Evolutionary conservation across 1,140 invertebrate genomes (phyloP), one percentile per base, ranked within the genome.

Genomic region (Portunus trituberculatus): DNA sequence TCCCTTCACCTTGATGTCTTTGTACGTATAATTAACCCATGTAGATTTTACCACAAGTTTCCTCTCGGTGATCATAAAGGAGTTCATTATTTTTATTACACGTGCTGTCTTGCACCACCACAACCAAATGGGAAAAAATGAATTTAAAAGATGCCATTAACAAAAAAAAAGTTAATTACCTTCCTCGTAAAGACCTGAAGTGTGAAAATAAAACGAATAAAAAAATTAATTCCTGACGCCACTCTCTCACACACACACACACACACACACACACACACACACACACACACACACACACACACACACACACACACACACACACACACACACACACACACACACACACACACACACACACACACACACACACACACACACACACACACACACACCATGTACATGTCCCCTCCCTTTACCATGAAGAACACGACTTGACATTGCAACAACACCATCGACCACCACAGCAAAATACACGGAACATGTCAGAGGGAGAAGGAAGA

Each of bases 281-380:
- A 76, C 59, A 76, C 59, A 76, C 59, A 76, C 59, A 76, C 59
- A 76, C 59, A 76, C 59, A 52, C 59, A 76, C 59, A 76, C 67
- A 76, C 67, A 76, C 67, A 76, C 67, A 76, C 67, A 76, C 67
- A 76, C 67, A 76, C 67, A 76, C 67, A 76, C 67, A 76, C 67
- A 76, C 67, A 76, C 67, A 76, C 67, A 76, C 67, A 76, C 67
- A 76, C 67, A 76, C 67, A 76, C 67, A 76, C 67, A 76, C 67
- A 76, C 67, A 76, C 67, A 76, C 67, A 76, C 67, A 76, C 67
- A n/a, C 67, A 76, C 67, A 76, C 67, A n/a, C 67, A 76, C 67
- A 76, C 67, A n/a, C 67, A 76, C 67, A 76, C 67, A n/a, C 67
- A 76, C 67, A 76, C 25, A 76, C 25, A n/a, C 67, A 76, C 67